A percentile compares a stretch with the other conserved stretches of the same genome.
phyloP scores from a whole-genome alignment of 1,140 invertebrate species.

The Brachystomella parvula region DNA sequence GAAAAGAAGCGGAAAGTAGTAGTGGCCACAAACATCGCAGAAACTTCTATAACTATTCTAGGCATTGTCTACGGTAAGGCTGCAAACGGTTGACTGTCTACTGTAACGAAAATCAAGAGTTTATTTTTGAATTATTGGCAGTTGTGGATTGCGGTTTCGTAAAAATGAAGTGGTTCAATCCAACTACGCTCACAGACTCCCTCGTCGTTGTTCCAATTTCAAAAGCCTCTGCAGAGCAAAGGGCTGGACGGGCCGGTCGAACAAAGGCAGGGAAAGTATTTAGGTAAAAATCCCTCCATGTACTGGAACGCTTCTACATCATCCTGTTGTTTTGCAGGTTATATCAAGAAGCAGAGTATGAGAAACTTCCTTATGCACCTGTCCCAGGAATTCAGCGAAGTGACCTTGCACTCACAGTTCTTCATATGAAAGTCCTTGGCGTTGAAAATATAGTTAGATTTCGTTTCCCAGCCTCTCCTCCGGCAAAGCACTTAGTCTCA shows the following conservation, averaged over 20 bases:
- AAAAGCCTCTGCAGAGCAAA: constrained; percentile 80
- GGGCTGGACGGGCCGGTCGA: constrained; percentile 85
- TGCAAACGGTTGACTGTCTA: constrained; percentile 10
- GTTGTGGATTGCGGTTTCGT: constrained; percentile 95
- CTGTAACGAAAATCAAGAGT: neutral
- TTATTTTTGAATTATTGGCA: constrained; percentile 43
- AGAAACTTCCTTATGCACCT: constrained; percentile 58
- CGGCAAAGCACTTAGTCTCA: constrained; percentile 74
- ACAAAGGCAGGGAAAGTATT: constrained; percentile 72
- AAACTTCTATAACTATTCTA: constrained; percentile 86
- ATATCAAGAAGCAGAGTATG: constrained; percentile 68
- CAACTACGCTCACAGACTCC: constrained; percentile 71
- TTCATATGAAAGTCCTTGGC: constrained; percentile 91
- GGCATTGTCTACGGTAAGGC: constrained; percentile 76
- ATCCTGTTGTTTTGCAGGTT: constrained; percentile 48
- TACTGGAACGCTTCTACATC: constrained; percentile 21
- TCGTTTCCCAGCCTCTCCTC: constrained; percentile 77
- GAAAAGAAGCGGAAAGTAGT: constrained; percentile 78
- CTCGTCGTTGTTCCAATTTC: constrained; percentile 77
- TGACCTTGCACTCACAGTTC: constrained; percentile 72
- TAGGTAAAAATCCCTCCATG: constrained; percentile 37
- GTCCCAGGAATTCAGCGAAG: constrained; percentile 89
- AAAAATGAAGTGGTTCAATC: constrained; percentile 87
- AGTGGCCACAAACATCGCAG: constrained; percentile 94
- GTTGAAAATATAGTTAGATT: constrained; percentile 82